phyloP scores from a whole-genome alignment of 2,888 invertebrate genomes.

The Calameuta filiformis region DNA sequence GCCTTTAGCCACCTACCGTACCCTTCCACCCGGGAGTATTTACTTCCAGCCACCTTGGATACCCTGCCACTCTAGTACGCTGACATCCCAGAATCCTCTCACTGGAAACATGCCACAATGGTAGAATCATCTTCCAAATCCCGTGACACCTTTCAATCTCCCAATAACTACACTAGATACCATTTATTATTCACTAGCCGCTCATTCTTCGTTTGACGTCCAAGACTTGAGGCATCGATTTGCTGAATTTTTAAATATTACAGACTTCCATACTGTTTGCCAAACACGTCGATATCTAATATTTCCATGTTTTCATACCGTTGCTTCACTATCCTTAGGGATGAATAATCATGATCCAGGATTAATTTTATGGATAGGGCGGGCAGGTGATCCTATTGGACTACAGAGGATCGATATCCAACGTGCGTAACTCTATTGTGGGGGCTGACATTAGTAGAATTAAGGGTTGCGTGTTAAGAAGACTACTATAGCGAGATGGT shows the following conservation, averaged over 20 bases:
- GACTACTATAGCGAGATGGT: background rate
- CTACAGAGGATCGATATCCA: background rate
- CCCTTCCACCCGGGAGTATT: conserved; percentile 19
- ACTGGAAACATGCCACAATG: background rate
- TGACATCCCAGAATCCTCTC: background rate
- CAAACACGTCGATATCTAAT: background rate
- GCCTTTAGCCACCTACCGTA: conserved; percentile 15
- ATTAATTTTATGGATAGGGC: background rate
- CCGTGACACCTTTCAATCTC: background rate
- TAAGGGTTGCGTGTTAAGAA: background rate
- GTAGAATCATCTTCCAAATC: background rate
- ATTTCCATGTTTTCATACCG: background rate
- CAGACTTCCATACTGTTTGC: background rate
- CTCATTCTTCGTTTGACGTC: background rate
- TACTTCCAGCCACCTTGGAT: background rate
- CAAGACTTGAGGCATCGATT: background rate
- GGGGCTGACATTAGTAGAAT: background rate
- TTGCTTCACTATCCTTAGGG: background rate
- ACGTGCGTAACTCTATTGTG: background rate
- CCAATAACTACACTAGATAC: background rate
- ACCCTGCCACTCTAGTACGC: background rate
- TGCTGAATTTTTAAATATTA: background rate
- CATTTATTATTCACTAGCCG: background rate
- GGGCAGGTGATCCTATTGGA: background rate
- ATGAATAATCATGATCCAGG: background rate